A percentile compares a stretch with the other conserved stretches of the same genome.
These are phyloP conservation scores for Merluccius polli DNA, from an alignment of 2,797 vertebrate species.

Conservation along the genomic window DNA sequence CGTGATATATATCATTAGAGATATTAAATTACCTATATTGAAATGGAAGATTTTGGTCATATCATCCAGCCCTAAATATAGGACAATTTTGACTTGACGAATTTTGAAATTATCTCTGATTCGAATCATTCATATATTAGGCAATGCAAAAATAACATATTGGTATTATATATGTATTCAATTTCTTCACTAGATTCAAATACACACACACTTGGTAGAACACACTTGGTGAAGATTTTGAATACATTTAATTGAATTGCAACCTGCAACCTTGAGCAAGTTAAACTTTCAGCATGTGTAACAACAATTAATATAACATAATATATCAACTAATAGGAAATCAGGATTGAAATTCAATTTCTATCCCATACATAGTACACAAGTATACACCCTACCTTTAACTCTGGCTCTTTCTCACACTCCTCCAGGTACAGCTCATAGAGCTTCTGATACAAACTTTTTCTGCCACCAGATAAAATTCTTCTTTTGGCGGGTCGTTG, in stretches of 20 bases:
- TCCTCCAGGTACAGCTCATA: conserved; percentile 97
- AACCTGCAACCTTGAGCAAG: too few species aligned
- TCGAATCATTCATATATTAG: background rate
- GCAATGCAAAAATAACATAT: background rate
- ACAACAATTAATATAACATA: background rate
- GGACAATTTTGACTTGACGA: too few species aligned
- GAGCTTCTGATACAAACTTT: conserved; percentile 97
- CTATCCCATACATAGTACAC: background rate
- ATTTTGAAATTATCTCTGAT: too few species aligned
- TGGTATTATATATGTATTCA: background rate
- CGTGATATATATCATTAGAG: too few species aligned
- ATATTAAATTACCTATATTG: too few species aligned
- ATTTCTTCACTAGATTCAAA: background rate
- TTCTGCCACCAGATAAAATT: conserved; percentile 81
- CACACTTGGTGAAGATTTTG: too few species aligned
- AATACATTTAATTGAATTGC: too few species aligned
- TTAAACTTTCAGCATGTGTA: background rate
- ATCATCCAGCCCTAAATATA: too few species aligned
- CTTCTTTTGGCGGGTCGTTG: conserved; percentile 93
- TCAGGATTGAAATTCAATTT: background rate
- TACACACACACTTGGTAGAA: background rate
- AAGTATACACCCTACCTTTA: conserved; percentile 81
- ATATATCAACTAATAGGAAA: background rate
- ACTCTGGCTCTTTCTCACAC: conserved; percentile 98
- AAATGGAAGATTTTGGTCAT: too few species aligned